A percentile compares a stretch with the other conserved stretches of the same genome.
Evolutionary conservation across 2,888 invertebrate species (phyloP).

Genomic region (Stramonita haemastoma): DNA sequence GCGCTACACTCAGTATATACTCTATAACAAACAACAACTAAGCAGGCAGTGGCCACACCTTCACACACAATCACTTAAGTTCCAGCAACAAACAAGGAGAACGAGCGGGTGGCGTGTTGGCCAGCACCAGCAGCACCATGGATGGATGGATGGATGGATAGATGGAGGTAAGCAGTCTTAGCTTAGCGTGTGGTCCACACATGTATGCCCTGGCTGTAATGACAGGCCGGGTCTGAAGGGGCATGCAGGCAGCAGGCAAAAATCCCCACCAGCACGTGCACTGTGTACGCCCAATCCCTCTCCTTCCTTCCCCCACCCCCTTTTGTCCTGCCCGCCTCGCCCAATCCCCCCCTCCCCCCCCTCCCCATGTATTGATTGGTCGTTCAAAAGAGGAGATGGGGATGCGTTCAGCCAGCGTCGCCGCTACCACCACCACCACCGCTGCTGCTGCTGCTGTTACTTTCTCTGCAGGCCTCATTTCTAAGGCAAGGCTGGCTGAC

Average conservation of each 20-base stretch:
- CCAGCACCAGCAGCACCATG: too few species aligned
- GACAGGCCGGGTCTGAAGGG: neutral
- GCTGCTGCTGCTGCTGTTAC: neutral
- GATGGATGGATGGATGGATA: too few species aligned
- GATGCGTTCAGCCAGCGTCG: neutral
- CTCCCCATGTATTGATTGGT: constrained; percentile 13
- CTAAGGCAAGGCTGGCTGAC: too few species aligned
- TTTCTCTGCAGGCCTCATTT: too few species aligned
- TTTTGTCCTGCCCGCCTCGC: neutral
- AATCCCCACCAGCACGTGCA: neutral
- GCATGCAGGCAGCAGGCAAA: neutral
- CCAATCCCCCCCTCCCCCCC: neutral
- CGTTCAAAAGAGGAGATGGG: neutral
- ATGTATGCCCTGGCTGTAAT: neutral
- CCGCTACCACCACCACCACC: neutral
- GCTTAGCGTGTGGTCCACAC: too few species aligned
- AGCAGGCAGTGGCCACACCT: too few species aligned
- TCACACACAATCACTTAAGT: too few species aligned
- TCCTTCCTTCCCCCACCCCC: neutral
- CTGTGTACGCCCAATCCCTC: neutral
- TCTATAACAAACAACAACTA: too few species aligned
- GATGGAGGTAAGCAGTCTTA: too few species aligned
- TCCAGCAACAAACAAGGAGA: too few species aligned
- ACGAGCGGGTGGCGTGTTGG: too few species aligned
- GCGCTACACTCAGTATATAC: too few species aligned